Percentiles rank a stretch among this genome's conserved stretches.
phyloP scores from a whole-genome alignment of 2,113 vertebrate genomes.

The Prinia subflava region DNA sequence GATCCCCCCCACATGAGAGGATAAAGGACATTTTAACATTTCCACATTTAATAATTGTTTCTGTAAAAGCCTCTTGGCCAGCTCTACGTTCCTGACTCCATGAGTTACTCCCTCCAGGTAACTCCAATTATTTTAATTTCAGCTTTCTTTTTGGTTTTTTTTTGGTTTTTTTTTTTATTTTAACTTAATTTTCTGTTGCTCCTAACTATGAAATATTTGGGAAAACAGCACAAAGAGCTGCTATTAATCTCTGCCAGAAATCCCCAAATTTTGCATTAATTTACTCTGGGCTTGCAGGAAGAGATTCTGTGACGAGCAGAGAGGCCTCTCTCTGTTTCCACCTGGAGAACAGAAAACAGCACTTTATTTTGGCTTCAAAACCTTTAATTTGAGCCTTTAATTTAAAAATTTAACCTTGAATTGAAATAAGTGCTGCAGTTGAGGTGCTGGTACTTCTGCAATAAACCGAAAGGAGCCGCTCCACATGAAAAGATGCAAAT shows the following conservation, averaged over 20 bases:
- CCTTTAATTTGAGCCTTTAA: background rate
- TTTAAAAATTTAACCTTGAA: background rate
- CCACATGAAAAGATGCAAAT: background rate
- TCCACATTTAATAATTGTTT: background rate
- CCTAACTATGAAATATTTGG: background rate
- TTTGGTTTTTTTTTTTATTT: background rate
- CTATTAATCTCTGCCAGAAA: background rate
- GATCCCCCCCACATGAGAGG: accelerated
- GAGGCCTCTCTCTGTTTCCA: background rate
- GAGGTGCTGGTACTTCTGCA: background rate
- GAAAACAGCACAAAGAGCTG: background rate
- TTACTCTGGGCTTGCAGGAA: background rate
- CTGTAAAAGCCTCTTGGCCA: background rate
- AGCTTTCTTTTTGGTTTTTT: background rate
- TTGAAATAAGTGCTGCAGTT: background rate
- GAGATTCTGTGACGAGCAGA: background rate
- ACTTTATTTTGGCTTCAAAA: background rate
- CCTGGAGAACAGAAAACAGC: background rate
- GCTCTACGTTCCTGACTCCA: background rate
- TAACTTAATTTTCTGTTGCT: background rate
- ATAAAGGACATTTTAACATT: background rate
- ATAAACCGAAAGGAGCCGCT: background rate
- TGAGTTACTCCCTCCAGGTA: background rate
- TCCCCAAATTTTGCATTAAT: background rate
- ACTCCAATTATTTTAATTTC: background rate